phyloP scores from a whole-genome alignment of 1,140 invertebrate genomes.

The Meloidogyne hapla region DNA sequence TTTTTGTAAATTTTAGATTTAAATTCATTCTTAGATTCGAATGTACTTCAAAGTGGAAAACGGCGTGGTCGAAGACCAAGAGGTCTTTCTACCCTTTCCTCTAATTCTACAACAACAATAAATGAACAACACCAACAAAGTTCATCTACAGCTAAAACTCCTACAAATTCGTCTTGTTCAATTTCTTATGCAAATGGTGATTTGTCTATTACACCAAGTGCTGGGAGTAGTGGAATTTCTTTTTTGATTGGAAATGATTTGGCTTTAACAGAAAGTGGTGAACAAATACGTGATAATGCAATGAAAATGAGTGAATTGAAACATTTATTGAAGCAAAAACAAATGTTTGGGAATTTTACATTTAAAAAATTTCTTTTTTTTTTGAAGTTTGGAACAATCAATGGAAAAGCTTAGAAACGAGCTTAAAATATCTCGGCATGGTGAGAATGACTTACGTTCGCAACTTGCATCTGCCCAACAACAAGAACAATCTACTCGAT shows the following conservation, averaged over 20 bases:
- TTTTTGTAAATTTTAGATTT: not conserved
- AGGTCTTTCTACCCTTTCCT: conserved; percentile 15
- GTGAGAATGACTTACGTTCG: conserved; percentile 32
- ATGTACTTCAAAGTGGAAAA: conserved; percentile 19
- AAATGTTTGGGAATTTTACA: conserved; percentile 13
- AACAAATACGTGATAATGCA: conserved; percentile 23
- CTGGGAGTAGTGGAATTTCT: not conserved
- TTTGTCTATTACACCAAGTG: not conserved
- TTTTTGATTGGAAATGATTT: not conserved
- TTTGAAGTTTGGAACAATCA: conserved; percentile 26
- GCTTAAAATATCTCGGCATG: conserved; percentile 29
- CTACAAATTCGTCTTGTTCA: not conserved
- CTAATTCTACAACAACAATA: not conserved
- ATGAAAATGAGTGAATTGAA: conserved; percentile 11
- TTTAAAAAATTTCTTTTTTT: conserved; percentile 13
- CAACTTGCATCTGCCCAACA: conserved; percentile 32
- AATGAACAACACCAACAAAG: conserved; percentile 22
- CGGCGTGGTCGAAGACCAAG: not conserved
- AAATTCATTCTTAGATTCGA: not conserved
- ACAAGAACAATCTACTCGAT: conserved; percentile 32
- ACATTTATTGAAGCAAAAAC: conserved; percentile 22
- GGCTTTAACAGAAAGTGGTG: not conserved
- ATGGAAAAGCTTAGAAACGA: conserved; percentile 32
- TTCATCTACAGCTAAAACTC: conserved; percentile 13
- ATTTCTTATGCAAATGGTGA: not conserved